phyloP scores from a whole-genome alignment of 2,113 vertebrate genomes.

The Erythrocercus mccallii region DNA sequence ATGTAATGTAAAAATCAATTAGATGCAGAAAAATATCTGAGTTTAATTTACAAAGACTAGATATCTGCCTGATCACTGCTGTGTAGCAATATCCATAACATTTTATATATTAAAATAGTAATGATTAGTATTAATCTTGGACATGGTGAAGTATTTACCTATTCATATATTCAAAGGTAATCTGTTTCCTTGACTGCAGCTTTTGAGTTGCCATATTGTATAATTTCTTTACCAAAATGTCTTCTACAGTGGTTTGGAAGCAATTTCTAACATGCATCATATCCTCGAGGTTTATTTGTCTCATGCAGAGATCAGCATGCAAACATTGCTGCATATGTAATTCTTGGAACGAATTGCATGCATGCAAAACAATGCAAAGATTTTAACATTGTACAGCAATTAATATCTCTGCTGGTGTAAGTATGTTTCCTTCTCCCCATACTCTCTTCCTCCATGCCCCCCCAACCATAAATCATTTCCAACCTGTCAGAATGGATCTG shows the following conservation, averaged over 20 bases:
- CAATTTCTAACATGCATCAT: constrained; percentile 64
- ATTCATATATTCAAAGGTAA: constrained; percentile 61
- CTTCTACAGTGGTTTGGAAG: constrained; percentile 59
- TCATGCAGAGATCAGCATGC: constrained; percentile 66
- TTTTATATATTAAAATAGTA: constrained; percentile 69
- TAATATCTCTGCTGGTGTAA: constrained; percentile 70
- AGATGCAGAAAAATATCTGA: constrained; percentile 71
- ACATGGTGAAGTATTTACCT: constrained; percentile 65
- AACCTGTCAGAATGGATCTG: constrained; percentile 80
- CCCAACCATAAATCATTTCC: constrained; percentile 75
- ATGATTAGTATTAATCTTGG: constrained; percentile 69
- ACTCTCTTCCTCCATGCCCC: background rate
- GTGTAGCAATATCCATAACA: constrained; percentile 40
- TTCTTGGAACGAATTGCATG: constrained; percentile 61
- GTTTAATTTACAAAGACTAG: constrained; percentile 68
- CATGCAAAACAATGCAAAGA: constrained; percentile 74
- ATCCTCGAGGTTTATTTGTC: constrained; percentile 59
- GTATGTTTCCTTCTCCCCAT: constrained; percentile 48
- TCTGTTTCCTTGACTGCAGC: constrained; percentile 48
- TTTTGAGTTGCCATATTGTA: constrained; percentile 46
- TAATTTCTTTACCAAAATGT: constrained; percentile 39
- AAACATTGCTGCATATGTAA: constrained; percentile 63
- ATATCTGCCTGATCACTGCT: constrained; percentile 60
- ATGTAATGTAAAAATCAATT: constrained; percentile 72
- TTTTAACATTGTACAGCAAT: constrained; percentile 67